Evolutionary conservation across 2,797 vertebrate genomes (phyloP).

Genomic region (Taenioides sp.): DNA sequence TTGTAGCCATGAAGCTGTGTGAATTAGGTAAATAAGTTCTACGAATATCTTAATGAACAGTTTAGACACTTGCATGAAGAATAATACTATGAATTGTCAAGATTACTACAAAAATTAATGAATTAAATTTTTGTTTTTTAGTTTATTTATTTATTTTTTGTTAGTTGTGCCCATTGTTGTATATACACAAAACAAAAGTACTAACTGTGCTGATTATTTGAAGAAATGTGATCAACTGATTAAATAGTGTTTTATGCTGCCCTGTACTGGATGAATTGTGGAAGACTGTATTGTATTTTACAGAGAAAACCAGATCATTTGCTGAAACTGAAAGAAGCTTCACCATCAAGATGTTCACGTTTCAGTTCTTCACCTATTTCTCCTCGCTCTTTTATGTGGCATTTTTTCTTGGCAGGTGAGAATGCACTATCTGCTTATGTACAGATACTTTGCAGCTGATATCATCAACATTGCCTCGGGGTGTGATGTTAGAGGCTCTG

Average conservation of each 20-base stretch:
- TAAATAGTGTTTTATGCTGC: not conserved
- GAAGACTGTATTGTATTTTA: slow-evolving; percentile 34
- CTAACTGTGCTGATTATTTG: not conserved
- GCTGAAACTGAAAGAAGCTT: slow-evolving; percentile 86
- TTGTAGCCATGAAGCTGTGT: slow-evolving; percentile 85
- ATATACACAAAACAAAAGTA: no score
- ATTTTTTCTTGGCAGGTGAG: slow-evolving; percentile 94
- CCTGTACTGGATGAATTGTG: slow-evolving; percentile 18
- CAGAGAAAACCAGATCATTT: slow-evolving; percentile 87
- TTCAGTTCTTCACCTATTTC: slow-evolving; percentile 95
- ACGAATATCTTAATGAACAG: not conserved
- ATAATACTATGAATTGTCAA: not conserved
- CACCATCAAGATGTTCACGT: slow-evolving; percentile 90
- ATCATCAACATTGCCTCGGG: no score
- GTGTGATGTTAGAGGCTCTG: no score
- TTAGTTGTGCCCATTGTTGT: not conserved
- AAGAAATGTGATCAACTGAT: not conserved
- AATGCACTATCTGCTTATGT: not conserved
- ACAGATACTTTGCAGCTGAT: no score
- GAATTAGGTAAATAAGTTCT: slow-evolving; percentile 80
- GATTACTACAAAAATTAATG: not conserved
- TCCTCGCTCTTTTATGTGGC: slow-evolving; percentile 93
- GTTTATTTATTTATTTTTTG: no score
- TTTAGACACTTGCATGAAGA: not conserved
- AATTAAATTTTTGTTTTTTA: no score